Evolutionary conservation across 2,888 invertebrate genomes (phyloP), one percentile per base, ranked within the genome.

Genomic region (Agrotis exclamationis): DNA sequence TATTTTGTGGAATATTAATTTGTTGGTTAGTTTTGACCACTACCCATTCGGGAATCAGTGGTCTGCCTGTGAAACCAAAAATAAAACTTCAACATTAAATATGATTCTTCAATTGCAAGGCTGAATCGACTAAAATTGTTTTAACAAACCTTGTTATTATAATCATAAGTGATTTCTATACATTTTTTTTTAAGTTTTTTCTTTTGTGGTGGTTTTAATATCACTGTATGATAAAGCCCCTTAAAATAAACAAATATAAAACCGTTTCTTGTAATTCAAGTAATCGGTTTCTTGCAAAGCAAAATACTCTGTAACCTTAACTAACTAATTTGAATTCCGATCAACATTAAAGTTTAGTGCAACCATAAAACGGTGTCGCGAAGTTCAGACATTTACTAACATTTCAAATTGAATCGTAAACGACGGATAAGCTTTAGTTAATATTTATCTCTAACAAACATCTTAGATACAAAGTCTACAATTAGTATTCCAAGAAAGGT

Each of bases 331-430:
- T 74, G 63, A 79, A 83, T 83, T 85, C 75, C 60, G 77, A 85
- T 82, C 77, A 75, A 60, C 56, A 54, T 70, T 39, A 82, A 79
- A 74, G 82, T 85, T 81, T 70, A 82, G 53, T 72, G 39, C 67
- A 53, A 67, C 76, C 81, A 58, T 84, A 76, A 85, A 83, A 83
- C 71, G 71, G 75, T 63, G 58, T 71, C 56, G 68, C 75, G 76
- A 85, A 72, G 71, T 73, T 74, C 64, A 33, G 20, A 50, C n/a
- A n/a, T n/a, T n/a, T n/a, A n/a, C 58, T 74, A 67, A 70, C 63
- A 67, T 76, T 79, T 75, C 79, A 75, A 75, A 74, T 58, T 74
- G 77, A 71, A 79, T 85, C 85, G 74, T 85, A 85, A 87, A 86
- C 70, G 59, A 69, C 65, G 75, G 68, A 82, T 83, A 79, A 79